Evolutionary conservation across 2,888 invertebrate genomes (phyloP), one percentile per base, ranked within the genome.

Genomic region (Sicus ferrugineus): DNA sequence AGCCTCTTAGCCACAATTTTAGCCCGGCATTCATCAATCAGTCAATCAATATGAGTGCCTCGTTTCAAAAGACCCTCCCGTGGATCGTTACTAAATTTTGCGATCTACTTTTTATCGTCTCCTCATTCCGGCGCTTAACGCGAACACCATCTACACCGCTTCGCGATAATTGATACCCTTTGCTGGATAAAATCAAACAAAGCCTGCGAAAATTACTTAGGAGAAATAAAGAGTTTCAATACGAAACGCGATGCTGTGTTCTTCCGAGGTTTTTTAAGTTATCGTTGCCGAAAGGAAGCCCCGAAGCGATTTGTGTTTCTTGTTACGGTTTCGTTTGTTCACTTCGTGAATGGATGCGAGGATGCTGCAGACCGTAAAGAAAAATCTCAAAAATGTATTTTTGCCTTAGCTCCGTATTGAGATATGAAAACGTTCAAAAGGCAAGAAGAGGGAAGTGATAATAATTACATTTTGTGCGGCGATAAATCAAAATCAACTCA

Each of bases 131-230:
- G 38, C n/a, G n/a, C 64, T 34, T 54, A 66, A 66, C 56, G 6
- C n/a, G 26, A 26, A 66, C 66, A 65, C 65, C 65, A 65, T 54
- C 54, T 42, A 50, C 50, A 14, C 38, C 38, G 26, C 42, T 66
- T 38, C 56, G 14, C 23, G 66, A 42, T 66, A 66, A 66, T 66
- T 54, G 66, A 66, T 56, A 66, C 66, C 66, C 56, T 65, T 66
- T 56, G 56, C 42, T 38, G 56, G 66, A 66, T 66, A 56, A 56
- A 66, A 66, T 56, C 66, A 66, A 66, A 66, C 56, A 56, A 42
- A 56, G 26, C 38, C 56, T 52, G 34, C 34, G n/a, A n/a, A 26
- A 30, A 26, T 2, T 56, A 14, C 56, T 23, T 30, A 26, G 14
- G 5, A 52, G 23, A 30, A 64, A 64, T 64, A 65, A 52, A 65